phyloP scores from a whole-genome alignment of 1,140 invertebrate species.

The Hetaerina americana region DNA sequence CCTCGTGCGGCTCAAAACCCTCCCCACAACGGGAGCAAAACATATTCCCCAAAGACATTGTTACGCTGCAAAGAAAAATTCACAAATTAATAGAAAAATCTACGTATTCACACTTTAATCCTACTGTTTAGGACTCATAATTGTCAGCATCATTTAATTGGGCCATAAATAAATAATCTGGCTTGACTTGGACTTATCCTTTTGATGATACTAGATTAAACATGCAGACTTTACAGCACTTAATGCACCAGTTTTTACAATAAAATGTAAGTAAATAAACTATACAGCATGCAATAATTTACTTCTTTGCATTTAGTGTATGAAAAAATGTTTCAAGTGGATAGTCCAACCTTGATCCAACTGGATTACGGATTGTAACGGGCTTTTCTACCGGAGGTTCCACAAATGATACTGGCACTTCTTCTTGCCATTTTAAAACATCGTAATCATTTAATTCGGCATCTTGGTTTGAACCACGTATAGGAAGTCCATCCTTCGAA shows the following conservation, averaged over 20 bases:
- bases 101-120: not conserved
- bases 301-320: too few species aligned
- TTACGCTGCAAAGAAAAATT: conserved; percentile 40
- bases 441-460: not conserved
- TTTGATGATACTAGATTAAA: not conserved
- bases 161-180: not conserved
- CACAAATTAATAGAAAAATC: not conserved
- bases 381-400: not conserved
- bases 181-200: not conserved
- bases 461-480: not conserved
- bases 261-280: too few species aligned
- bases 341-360: too few species aligned
- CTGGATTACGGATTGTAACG: not conserved
- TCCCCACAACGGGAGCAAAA: conserved; percentile 87
- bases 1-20: conserved; percentile 88
- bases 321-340: not conserved
- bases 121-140: not conserved
- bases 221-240: not conserved
- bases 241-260: not conserved
- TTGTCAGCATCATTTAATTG: not conserved
- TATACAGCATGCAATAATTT: too few species aligned
- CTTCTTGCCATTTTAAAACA: not conserved
- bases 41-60: conserved; percentile 75
- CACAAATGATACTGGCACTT: not conserved
- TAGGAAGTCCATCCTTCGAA: not conserved